A percentile compares a stretch with the other conserved stretches of the same genome.
These are phyloP conservation scores for Dynastes grantii DNA, from an alignment of 2,888 invertebrate species.

Conservation along the genomic window DNA sequence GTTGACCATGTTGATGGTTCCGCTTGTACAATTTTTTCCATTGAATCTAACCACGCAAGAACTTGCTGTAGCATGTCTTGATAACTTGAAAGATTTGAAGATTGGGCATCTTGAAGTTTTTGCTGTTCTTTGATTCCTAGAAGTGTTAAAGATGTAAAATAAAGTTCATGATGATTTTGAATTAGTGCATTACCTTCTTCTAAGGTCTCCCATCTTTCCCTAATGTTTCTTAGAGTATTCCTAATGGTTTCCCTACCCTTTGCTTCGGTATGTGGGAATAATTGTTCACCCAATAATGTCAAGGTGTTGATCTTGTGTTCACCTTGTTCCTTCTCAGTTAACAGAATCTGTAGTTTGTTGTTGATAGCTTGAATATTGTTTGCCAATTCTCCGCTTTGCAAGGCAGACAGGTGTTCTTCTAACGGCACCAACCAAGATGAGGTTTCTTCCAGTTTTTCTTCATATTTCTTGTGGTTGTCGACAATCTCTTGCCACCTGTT, in stretches of 20 bases:
- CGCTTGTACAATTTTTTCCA: constrained; percentile 85
- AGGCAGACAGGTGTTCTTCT: constrained; percentile 79
- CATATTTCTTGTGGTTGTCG: constrained; percentile 86
- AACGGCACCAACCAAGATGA: constrained; percentile 85
- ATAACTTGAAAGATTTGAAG: constrained; percentile 87
- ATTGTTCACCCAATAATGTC: constrained; percentile 86
- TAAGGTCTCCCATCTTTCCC: constrained; percentile 91
- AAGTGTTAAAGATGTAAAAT: neutral
- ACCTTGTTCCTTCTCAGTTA: constrained; percentile 88
- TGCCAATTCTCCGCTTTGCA: constrained; percentile 77
- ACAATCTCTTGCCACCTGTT: constrained; percentile 88
- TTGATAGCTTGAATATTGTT: constrained; percentile 78
- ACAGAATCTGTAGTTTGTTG: constrained; percentile 80
- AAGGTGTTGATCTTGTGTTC: constrained; percentile 84
- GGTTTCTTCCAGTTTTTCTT: constrained; percentile 82
- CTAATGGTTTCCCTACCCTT: constrained; percentile 91
- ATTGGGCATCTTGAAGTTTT: constrained; percentile 87
- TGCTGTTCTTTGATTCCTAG: constrained; percentile 83
- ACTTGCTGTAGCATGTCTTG: constrained; percentile 90
- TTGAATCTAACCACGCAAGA: constrained; percentile 87
- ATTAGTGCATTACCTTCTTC: constrained; percentile 76
- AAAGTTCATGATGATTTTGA: too few species aligned
- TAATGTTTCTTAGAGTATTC: constrained; percentile 84
- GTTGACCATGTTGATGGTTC: constrained; percentile 83
- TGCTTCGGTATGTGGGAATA: constrained; percentile 94